Percentiles rank a stretch among this genome's conserved stretches.
Conservation (phyloP, 2,113 vertebrate species). For the Synodontis membranacea region DNA sequence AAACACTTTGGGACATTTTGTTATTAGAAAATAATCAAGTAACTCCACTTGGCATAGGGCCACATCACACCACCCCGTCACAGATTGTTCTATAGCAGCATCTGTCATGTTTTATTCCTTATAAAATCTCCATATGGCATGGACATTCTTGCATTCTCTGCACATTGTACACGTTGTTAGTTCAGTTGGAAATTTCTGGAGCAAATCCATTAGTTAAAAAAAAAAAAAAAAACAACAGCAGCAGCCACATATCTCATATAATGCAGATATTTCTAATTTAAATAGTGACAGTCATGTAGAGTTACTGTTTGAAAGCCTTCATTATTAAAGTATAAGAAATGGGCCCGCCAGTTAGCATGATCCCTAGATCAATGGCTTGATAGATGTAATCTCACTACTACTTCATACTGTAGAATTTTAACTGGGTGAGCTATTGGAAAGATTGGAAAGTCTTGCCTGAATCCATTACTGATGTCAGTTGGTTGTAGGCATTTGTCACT, state of each 20-base stretch:
- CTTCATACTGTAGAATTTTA: not conserved
- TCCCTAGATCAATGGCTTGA: constrained; percentile 1
- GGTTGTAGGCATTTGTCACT: not conserved
- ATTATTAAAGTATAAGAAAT: not conserved
- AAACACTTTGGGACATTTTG: not conserved
- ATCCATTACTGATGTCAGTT: constrained; percentile 26
- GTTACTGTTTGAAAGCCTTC: not conserved
- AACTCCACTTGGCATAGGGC: not conserved
- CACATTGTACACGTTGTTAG: not conserved
- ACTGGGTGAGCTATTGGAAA: not conserved
- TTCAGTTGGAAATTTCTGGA: not conserved
- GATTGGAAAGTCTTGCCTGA: constrained; percentile 1
- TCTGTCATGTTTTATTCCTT: not conserved
- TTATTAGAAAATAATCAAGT: not conserved
- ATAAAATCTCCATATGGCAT: not conserved
- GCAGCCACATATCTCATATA: too few species aligned
- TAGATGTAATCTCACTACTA: not conserved
- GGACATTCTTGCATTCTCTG: not conserved
- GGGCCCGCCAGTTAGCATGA: not conserved
- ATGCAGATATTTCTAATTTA: not conserved
- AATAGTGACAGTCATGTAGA: not conserved
- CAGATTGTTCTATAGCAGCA: not conserved
- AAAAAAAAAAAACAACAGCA: not conserved
- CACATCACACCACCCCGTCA: not conserved
- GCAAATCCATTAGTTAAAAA: constrained; percentile 2